Evolutionary conservation across 92 coral and sea anemone species (phyloP), one percentile per base, ranked within the genome.

Genomic region (Porites divaricata): DNA sequence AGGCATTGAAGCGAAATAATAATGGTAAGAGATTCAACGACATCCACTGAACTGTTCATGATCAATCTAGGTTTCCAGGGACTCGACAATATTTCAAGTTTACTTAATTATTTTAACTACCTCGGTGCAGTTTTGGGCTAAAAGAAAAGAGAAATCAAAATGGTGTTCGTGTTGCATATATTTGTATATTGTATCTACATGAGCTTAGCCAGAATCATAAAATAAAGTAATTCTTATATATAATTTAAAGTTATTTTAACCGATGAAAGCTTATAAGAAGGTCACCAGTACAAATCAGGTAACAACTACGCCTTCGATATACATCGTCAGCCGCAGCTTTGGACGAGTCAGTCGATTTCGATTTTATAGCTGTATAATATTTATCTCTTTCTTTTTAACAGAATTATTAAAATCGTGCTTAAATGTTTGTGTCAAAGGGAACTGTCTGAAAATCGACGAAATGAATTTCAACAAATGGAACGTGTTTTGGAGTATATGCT

Each of bases 401-500:
- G 17, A 17, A 64, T 16, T 64, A 20, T 12, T 1, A 9, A 20
- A 64, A n/a, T 64, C 22, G 14, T 16, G 9, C 14, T 64, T 64
- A 16, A n/a, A 19, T 9, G 9, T 64, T 23, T 12, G 41, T 12
- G 41, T 70, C 41, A 19, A 8, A 41, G 58, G 12, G 4, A 49
- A 50, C 51, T 72, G 6, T 61, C 2, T 16, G 65, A 15, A 15
- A 2, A 16, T 61, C 1, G 14, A n/a, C 57, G 41, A 28, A 25
- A 82, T 82, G 86, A 79, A 82, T 19, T 82, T 62, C 79, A 62
- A 82, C 63, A 62, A 62, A 21, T 72, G 79, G 79, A 82, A 72
- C 57, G 4, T 22, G 1, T 21, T 82, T 11, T 91, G 95, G 95
- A 70, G 89, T 78, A 79, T 62, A 28, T 85, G 72, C 26, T 91